phyloP scores from a whole-genome alignment of 2,113 vertebrate genomes.

The Murina feae region DNA sequence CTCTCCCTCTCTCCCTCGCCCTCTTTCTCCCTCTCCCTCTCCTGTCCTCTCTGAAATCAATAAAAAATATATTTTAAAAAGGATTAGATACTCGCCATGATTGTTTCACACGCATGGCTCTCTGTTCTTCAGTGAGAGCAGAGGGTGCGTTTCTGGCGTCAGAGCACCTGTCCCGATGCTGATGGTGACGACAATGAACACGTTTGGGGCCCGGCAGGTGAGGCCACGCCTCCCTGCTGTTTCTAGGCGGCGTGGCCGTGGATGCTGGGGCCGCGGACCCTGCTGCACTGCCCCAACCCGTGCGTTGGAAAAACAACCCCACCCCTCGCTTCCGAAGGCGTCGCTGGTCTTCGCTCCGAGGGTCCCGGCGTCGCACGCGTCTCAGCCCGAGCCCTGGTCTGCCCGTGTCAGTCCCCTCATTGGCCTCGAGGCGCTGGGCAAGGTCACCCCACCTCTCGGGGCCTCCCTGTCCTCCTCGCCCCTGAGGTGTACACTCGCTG shows the following conservation, averaged over 20 bases:
- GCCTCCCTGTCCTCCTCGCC: not conserved
- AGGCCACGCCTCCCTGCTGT: not conserved
- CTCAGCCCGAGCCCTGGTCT: not conserved
- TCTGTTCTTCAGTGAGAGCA: not conserved
- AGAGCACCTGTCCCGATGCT: not conserved
- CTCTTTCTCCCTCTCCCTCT: too few species aligned
- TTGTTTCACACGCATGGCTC: rapidly evolving
- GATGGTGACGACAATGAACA: rapidly evolving
- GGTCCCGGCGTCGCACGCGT: rapidly evolving
- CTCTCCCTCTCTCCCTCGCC: too few species aligned
- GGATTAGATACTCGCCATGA: rapidly evolving
- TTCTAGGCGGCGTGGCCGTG: not conserved
- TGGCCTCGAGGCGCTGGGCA: not conserved
- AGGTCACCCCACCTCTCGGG: rapidly evolving
- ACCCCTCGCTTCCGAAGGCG: rapidly evolving
- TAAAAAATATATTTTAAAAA: too few species aligned
- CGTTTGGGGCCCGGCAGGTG: rapidly evolving
- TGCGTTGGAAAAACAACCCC: rapidly evolving
- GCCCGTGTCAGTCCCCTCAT: rapidly evolving
- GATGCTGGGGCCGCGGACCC: rapidly evolving
- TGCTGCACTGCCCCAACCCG: rapidly evolving
- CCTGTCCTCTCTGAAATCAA: too few species aligned
- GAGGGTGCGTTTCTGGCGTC: not conserved
- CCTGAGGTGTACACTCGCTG: not conserved
- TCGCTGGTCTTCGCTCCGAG: not conserved